Percentiles rank a stretch among this genome's conserved stretches.
Conservation (phyloP, 2,888 invertebrate genomes). For the Leptinotarsa haldemani region DNA sequence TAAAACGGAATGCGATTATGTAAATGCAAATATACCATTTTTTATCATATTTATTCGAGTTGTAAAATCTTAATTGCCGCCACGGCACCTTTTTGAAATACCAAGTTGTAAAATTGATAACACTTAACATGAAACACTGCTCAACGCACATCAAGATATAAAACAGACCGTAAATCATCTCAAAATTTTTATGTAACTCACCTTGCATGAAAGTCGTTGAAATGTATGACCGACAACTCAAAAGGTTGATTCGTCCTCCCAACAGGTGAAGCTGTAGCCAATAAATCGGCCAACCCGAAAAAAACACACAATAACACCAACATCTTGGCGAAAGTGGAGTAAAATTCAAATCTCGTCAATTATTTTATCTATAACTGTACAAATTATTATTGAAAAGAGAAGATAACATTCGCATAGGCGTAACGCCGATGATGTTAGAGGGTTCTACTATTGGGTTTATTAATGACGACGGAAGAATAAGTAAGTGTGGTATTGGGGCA, state of each 20-base stretch:
- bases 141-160: too few species aligned
- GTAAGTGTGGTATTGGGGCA: too few species aligned
- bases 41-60: too few species aligned
- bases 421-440: neutral
- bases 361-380: neutral
- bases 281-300: neutral
- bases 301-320: neutral
- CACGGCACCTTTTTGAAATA: neutral
- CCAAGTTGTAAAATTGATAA: neutral
- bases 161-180: neutral
- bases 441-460: neutral
- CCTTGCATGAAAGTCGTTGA: constrained; percentile 73
- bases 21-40: too few species aligned
- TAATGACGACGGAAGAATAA: too few species aligned
- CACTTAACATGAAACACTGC: neutral
- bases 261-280: neutral
- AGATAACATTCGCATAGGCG: neutral
- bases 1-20: too few species aligned
- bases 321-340: constrained; percentile 1
- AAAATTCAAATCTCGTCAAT: neutral
- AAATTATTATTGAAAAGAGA: neutral
- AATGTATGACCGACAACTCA: constrained; percentile 70
- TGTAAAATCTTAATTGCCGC: too few species aligned
- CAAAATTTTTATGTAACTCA: constrained; percentile 55
- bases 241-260: constrained; percentile 52